Evolutionary conservation across 2,888 invertebrate species (phyloP), one percentile per base, ranked within the genome.

Genomic region (Athrips mouffetella): DNA sequence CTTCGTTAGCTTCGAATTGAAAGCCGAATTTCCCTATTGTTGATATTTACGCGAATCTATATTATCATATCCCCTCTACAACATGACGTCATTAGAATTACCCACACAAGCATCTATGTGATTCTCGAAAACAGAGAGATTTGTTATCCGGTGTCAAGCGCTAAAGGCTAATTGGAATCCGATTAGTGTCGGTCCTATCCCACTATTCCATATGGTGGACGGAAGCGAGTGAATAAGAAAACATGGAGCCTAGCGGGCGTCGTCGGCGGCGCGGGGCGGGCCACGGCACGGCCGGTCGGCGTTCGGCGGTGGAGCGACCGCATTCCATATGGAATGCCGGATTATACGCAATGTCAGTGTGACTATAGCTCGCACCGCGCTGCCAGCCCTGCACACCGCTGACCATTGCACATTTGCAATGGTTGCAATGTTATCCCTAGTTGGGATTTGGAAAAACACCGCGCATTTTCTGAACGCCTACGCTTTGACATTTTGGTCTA

Each of bases 261-360:
- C 58, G n/a, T n/a, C n/a, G n/a, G n/a, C n/a, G n/a, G 66, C 60
- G 60, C 65, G 62, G 66, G 67, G 67, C 63, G 37, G 37, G 20
- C 20, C 21, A 21, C 56, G 63, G 63, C 60, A 65, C 63, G 68
- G 67, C 62, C 53, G 52, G 52, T 50, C 50, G 40, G 45, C 55
- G 73, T 64, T 79, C 68, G 70, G 70, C 73, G 81, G 84, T 72
- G 73, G 71, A 62, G 70, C 86, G 87, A 83, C 87, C 86, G 85
- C 88, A 87, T 88, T 88, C 87, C 87, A 77, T 80, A 77, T 76
- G 84, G 80, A 79, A 83, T 87, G 81, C 82, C 83, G 81, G 86
- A 84, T 80, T 80, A 76, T 76, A 86, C 74, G 84, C 87, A 86
- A 86, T 87, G 87, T 87, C 86, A 87, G 83, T 85, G 80, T 80